phyloP scores from a whole-genome alignment of 2,888 invertebrate genomes.

The Sthenelais limicola region DNA sequence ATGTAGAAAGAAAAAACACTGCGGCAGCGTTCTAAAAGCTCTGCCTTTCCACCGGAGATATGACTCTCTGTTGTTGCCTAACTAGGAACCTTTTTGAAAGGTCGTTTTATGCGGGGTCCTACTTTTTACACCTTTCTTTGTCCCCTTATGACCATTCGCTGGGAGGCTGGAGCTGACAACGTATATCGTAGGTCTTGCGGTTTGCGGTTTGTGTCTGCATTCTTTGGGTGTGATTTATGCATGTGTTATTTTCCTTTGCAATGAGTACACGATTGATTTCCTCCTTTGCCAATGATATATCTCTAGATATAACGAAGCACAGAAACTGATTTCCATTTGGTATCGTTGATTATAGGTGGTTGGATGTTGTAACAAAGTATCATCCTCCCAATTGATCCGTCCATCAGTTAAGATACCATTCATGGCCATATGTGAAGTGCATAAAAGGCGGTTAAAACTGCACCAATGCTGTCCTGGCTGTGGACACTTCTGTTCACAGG shows the following conservation, averaged over 20 bases:
- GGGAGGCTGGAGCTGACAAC: too few relatives aligned
- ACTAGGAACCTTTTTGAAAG: too few relatives aligned
- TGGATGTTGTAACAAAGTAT: conserved; percentile 84
- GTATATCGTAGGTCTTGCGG: too few relatives aligned
- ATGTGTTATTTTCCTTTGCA: neutral
- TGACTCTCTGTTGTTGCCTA: too few relatives aligned
- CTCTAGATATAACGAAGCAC: neutral
- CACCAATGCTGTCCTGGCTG: conserved; percentile 94
- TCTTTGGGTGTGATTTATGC: neutral
- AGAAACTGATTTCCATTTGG: neutral
- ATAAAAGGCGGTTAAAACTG: conserved; percentile 81
- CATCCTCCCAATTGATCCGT: conserved; percentile 67
- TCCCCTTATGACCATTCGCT: too few relatives aligned
- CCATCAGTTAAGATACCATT: conserved; percentile 76
- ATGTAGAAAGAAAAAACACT: too few relatives aligned
- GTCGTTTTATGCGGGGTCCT: too few relatives aligned
- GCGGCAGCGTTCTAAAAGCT: too few relatives aligned
- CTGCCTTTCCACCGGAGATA: too few relatives aligned
- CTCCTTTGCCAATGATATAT: neutral
- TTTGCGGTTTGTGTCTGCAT: neutral
- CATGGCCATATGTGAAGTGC: conserved; percentile 84
- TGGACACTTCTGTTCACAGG: conserved; percentile 85
- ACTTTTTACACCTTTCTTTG: too few relatives aligned
- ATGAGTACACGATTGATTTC: neutral
- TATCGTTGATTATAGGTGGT: conserved; percentile 71